These are phyloP conservation scores for Lophius piscatorius DNA, from an alignment of 2,113 vertebrate species.

Conservation along the genomic window DNA sequence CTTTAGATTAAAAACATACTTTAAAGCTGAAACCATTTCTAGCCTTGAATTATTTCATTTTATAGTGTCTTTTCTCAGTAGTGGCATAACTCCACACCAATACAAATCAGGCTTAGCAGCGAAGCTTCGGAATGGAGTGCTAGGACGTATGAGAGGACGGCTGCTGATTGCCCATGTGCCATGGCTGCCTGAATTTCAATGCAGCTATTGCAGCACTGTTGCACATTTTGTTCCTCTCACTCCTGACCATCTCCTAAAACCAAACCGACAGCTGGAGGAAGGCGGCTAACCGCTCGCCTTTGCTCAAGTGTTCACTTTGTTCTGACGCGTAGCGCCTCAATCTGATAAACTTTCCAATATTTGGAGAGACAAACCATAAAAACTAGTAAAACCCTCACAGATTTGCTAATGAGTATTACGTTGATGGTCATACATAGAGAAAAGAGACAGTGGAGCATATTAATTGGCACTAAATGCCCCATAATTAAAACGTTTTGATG, in stretches of 20 bases:
- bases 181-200: slow-evolving; percentile 58
- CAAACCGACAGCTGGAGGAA: slow-evolving; percentile 38
- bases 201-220: slow-evolving; percentile 46
- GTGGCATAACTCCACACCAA: slow-evolving; percentile 7
- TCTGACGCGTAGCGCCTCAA: slow-evolving; percentile 24
- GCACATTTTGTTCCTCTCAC: slow-evolving; percentile 43
- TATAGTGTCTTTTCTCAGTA: not conserved
- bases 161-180: slow-evolving; percentile 39
- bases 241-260: slow-evolving; percentile 48
- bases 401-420: not conserved
- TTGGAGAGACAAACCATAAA: slow-evolving; percentile 3
- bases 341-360: slow-evolving; percentile 22
- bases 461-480: not conserved
- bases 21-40: slow-evolving; percentile 10
- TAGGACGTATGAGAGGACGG: slow-evolving; percentile 48
- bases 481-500: not conserved
- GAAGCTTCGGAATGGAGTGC: slow-evolving; percentile 43
- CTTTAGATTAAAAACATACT: not conserved
- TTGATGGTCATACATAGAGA: not conserved
- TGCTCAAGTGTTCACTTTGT: slow-evolving; percentile 25
- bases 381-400: not conserved
- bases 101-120: slow-evolving; percentile 40
- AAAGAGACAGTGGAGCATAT: not conserved
- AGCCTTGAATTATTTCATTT: slow-evolving; percentile 2
- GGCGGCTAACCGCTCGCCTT: slow-evolving; percentile 32